Base-by-base conservation (phyloP, 2,888 invertebrate species). In the Drosophila birchii region DNA sequence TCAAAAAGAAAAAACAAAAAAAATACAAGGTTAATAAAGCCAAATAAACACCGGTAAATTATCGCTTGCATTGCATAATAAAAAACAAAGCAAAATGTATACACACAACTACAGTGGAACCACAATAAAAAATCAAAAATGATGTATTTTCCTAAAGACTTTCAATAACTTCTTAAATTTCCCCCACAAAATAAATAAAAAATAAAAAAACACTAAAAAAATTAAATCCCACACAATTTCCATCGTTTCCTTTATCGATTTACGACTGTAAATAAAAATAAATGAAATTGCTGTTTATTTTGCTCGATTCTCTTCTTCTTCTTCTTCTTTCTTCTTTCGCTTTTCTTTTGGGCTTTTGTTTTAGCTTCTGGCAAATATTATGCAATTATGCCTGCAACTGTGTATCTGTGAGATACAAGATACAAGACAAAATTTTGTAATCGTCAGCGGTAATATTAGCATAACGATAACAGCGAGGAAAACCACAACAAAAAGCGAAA, bases 1-100 rank as follows among this genome's bases (percentile, higher is more conserved):
- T 34, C 1, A 2, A 9, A 29, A 3, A 11, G 4, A 4, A 12
- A 34, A 11, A 34, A 9, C 4, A 34, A 34, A 34, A 8, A 32
- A 8, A 12, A 34, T 34, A 1, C 34, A 34, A 32, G 32, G 26
- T 26, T 26, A 32, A 58, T 26, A 36, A 18, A 38, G 14, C 14
- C 5, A n/a, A 51, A 59, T 11, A 56, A 56, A 63, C 23, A 39
- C 66, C 56, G 66, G 57, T 47, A 36, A 26, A 53, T 57, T 58
- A 20, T 38, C 32, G 41, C 54, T 70, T 54, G 56, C 18, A 59
- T 83, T 83, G 85, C 83, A 79, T 87, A 83, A 83, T 66, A 81
- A 60, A 63, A 69, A 29, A 55, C 23, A 38, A 23, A 2, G 32
- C 3, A 39, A 29, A 66, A 5, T 14, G 8, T 14, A 32, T 18